phyloP scores from a whole-genome alignment of 1,140 invertebrate species.

The Gonioctena quinquepunctata region DNA sequence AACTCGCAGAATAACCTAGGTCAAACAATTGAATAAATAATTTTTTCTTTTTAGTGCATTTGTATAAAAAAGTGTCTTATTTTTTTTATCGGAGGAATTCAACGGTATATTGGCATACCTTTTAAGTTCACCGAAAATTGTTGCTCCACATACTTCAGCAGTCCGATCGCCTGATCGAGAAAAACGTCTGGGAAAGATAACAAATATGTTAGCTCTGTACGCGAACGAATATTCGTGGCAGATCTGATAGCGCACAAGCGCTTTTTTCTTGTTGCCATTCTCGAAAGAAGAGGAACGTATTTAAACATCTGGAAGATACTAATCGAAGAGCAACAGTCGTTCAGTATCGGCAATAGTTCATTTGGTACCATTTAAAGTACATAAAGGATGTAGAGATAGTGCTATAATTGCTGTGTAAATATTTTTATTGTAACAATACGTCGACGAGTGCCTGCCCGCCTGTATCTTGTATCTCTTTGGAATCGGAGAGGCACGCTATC shows the following conservation, averaged over 20 bases:
- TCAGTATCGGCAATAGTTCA: constrained; percentile 2
- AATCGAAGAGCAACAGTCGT: constrained; percentile 1
- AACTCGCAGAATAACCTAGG: too few relatives aligned
- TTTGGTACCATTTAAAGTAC: constrained; percentile 18
- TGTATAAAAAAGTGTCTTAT: too few relatives aligned
- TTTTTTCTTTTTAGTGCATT: too few relatives aligned
- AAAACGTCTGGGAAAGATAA: background rate
- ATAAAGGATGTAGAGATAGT: constrained; percentile 35
- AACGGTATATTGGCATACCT: too few relatives aligned
- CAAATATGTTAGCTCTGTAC: background rate
- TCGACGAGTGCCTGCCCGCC: constrained; percentile 10
- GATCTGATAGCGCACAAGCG: background rate
- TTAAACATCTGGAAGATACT: background rate
- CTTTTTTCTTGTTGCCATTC: background rate
- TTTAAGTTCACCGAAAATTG: too few relatives aligned
- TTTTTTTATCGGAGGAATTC: too few relatives aligned
- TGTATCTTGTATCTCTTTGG: constrained; percentile 23
- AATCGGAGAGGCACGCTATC: constrained; percentile 34
- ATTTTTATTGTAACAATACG: constrained; percentile 47
- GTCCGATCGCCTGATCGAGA: too few relatives aligned
- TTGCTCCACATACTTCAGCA: too few relatives aligned
- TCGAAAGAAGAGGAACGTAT: background rate
- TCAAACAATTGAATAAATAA: too few relatives aligned
- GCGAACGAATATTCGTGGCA: background rate
- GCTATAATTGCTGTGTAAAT: constrained; percentile 49